phyloP scores from a whole-genome alignment of 2,113 vertebrate genomes.

The Tursiops truncatus region DNA sequence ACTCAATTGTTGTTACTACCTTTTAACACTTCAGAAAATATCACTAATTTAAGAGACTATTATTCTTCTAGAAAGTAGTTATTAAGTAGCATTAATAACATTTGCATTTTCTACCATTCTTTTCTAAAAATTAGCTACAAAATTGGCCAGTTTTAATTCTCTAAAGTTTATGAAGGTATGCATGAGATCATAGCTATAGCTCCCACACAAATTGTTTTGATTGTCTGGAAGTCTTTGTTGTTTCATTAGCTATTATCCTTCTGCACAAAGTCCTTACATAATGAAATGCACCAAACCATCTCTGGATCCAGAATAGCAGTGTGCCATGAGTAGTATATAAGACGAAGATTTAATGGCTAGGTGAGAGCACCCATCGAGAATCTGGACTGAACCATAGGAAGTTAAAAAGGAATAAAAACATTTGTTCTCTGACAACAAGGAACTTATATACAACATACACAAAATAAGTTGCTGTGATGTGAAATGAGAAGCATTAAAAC shows the following conservation, averaged over 20 bases:
- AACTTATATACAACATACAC: background rate
- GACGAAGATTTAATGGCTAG: background rate
- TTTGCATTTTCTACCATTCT: slow-evolving; percentile 3
- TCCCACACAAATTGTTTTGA: background rate
- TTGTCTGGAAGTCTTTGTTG: slow-evolving; percentile 29
- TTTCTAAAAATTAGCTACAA: slow-evolving; percentile 45
- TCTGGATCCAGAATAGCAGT: background rate
- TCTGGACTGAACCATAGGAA: background rate
- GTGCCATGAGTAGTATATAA: background rate
- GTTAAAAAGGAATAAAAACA: background rate
- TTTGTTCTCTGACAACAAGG: background rate
- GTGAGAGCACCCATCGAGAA: background rate
- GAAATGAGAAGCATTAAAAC: background rate
- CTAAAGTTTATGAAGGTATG: slow-evolving; percentile 3
- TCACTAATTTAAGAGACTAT: background rate
- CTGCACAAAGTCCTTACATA: background rate
- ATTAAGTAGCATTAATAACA: background rate
- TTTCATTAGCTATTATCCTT: background rate
- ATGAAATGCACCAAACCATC: background rate
- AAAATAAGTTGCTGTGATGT: background rate
- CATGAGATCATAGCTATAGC: background rate
- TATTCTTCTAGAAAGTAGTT: background rate
- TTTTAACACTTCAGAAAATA: background rate
- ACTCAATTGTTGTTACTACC: background rate
- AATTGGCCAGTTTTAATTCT: slow-evolving; percentile 40